These are phyloP conservation scores for Cremastobaeus sp. DNA, from an alignment of 2,888 invertebrate species.

Conservation along the genomic window DNA sequence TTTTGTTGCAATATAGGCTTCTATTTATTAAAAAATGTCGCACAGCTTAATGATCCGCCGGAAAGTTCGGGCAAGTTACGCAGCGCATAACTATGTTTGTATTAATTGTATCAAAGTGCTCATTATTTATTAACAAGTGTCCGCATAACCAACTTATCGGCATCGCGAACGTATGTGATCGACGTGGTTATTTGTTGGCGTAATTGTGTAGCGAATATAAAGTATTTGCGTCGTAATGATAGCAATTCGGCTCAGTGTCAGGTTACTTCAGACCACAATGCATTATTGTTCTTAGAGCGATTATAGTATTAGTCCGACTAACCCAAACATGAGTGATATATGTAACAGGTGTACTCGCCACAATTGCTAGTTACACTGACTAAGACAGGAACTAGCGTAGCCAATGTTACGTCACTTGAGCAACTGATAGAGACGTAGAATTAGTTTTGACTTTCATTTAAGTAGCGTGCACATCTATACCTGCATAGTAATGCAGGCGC, in stretches of 20 bases:
- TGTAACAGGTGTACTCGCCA: conserved; percentile 55
- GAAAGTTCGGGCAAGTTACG: no score
- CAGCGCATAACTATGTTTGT: no score
- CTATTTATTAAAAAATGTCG: no score
- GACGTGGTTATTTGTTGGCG: conserved; percentile 26
- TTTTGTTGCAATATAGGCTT: no score
- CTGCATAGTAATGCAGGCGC: no score
- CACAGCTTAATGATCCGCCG: no score
- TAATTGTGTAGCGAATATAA: conserved; percentile 42
- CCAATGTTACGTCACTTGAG: conserved; percentile 40
- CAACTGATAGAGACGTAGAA: conserved; percentile 13
- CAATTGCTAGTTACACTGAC: conserved; percentile 41
- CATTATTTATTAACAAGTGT: no score
- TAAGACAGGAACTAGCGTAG: conserved; percentile 45
- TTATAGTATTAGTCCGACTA: conserved; percentile 49
- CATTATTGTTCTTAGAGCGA: conserved; percentile 52
- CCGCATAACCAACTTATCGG: no score
- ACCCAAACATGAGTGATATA: conserved; percentile 52
- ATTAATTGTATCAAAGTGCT: no score
- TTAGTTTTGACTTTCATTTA: conserved; percentile 27
- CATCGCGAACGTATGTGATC: conserved; percentile 1
- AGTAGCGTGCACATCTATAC: no score
- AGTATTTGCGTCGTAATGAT: conserved; percentile 37
- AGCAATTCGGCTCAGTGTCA: conserved; percentile 47
- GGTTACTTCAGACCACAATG: conserved; percentile 45